Percentiles rank a stretch among this genome's conserved stretches.
Conservation (phyloP, 2,113 vertebrate genomes). For the Taurulus bubalis region DNA sequence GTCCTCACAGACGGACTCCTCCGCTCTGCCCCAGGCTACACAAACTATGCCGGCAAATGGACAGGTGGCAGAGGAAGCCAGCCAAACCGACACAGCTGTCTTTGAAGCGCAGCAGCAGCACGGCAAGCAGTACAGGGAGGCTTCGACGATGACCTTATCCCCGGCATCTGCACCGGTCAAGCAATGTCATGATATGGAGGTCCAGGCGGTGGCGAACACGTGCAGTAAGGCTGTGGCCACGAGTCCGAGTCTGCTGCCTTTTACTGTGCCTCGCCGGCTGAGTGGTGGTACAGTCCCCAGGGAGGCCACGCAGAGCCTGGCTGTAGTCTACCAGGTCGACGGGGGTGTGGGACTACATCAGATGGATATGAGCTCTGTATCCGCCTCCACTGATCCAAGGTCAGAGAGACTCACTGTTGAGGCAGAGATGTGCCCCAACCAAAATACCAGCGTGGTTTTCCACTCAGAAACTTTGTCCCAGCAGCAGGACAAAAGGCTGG, state of each 20-base stretch:
- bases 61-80: slow-evolving; percentile 63
- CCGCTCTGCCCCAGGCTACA: slow-evolving; percentile 50
- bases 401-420: slow-evolving; percentile 67
- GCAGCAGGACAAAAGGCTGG: slow-evolving; percentile 63
- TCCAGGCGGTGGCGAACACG: slow-evolving; percentile 90
- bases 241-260: slow-evolving; percentile 90
- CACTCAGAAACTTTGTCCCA: slow-evolving; percentile 56
- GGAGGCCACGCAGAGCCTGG: slow-evolving; percentile 83
- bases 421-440: slow-evolving; percentile 68
- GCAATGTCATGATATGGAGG: slow-evolving; percentile 87
- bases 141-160: slow-evolving; percentile 89
- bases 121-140: slow-evolving; percentile 77
- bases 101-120: slow-evolving; percentile 79
- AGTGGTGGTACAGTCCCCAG: slow-evolving; percentile 40
- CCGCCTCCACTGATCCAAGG: slow-evolving; percentile 41
- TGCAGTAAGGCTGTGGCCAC: slow-evolving; percentile 90
- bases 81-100: slow-evolving; percentile 48
- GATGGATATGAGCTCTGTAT: slow-evolving; percentile 18
- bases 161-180: slow-evolving; percentile 57
- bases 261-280: slow-evolving; percentile 70
- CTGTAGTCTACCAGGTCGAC: slow-evolving; percentile 78
- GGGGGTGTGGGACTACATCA: slow-evolving; percentile 36
- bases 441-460: slow-evolving; percentile 41
- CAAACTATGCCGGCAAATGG: slow-evolving; percentile 54
- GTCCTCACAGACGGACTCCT: slow-evolving; percentile 39